Evolutionary conservation across 2,797 vertebrate species (phyloP).

Genomic region (Chloroceryle inda): DNA sequence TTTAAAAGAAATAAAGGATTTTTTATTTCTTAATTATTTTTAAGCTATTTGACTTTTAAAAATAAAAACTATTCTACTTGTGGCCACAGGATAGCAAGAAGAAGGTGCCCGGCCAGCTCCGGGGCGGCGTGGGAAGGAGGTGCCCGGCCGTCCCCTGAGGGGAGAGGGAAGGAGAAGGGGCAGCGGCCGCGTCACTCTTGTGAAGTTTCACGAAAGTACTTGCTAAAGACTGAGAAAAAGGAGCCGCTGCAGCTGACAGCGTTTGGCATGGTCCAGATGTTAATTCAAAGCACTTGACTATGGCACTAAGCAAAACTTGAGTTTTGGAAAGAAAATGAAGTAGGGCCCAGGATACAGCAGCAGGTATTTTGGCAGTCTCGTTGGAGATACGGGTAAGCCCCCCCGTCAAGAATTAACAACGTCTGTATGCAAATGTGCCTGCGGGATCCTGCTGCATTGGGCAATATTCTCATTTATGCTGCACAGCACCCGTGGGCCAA

Average conservation of each 20-base stretch:
- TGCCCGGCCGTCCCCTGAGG: not conserved
- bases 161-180: not conserved
- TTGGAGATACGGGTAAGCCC: not conserved
- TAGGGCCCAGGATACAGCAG: not conserved
- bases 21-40: not conserved
- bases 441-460: fast-evolving
- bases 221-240: not conserved
- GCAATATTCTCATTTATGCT: not conserved
- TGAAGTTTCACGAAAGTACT: not conserved
- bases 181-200: fast-evolving
- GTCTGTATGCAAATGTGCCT: not conserved
- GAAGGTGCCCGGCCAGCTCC: not conserved
- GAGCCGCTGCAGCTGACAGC: not conserved
- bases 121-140: not conserved
- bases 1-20: not conserved
- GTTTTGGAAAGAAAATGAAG: too few relatives aligned
- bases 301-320: not conserved
- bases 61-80: not conserved
- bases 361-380: not conserved
- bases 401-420: too few relatives aligned
- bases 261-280: not conserved
- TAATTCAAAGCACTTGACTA: not conserved
- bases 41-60: too few relatives aligned
- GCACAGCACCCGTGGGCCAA: not conserved
- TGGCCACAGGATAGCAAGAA: not conserved